phyloP scores from a whole-genome alignment of 2,113 vertebrate species.

The Tautogolabrus adspersus region DNA sequence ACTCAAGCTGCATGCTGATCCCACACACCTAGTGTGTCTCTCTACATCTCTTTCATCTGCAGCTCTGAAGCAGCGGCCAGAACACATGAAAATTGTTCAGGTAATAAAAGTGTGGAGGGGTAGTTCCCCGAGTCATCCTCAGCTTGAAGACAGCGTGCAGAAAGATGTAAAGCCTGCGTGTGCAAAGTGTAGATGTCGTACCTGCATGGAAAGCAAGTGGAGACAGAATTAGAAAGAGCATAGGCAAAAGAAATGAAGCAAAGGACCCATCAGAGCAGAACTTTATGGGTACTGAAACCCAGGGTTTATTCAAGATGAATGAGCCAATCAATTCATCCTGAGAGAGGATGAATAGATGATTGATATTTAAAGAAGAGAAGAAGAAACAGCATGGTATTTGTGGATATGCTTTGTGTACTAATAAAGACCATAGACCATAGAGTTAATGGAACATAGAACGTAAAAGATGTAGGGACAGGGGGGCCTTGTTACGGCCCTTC shows the following conservation, averaged over 20 bases:
- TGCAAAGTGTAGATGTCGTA: slow-evolving; percentile 55
- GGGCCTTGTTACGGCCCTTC: too few relatives aligned
- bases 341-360: not conserved
- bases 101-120: slow-evolving; percentile 63
- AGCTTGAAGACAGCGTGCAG: slow-evolving; percentile 63
- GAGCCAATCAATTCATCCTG: slow-evolving; percentile 17
- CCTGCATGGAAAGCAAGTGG: slow-evolving; percentile 56
- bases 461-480: too few relatives aligned
- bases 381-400: not conserved
- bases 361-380: not conserved
- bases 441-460: too few relatives aligned
- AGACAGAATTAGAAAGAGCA: slow-evolving; percentile 47
- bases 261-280: slow-evolving; percentile 26
- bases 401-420: too few relatives aligned
- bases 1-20: slow-evolving; percentile 46
- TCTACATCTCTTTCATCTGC: slow-evolving; percentile 65
- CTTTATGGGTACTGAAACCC: slow-evolving; percentile 18
- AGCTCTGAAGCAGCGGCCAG: slow-evolving; percentile 40
- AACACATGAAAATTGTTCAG: slow-evolving; percentile 55
- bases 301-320: slow-evolving; percentile 34
- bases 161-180: slow-evolving; percentile 61
- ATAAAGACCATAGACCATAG: too few relatives aligned
- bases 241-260: slow-evolving; percentile 2
- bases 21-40: slow-evolving; percentile 55
- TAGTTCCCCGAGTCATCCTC: slow-evolving; percentile 58